These are phyloP conservation scores for Orbicella faveolata DNA, from an alignment of 64 coral and sea anemone genomes.

Conservation along the genomic window DNA sequence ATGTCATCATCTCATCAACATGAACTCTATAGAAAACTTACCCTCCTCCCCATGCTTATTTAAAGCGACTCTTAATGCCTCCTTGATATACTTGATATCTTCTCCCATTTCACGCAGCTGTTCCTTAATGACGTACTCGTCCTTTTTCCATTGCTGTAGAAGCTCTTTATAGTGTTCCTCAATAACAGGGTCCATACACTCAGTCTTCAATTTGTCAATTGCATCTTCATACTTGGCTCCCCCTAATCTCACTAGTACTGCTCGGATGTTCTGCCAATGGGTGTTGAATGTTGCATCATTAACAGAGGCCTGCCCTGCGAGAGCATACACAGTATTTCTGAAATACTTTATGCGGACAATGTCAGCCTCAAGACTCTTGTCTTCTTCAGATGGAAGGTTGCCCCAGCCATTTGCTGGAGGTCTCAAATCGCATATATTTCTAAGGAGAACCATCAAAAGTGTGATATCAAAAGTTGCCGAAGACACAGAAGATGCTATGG, in stretches of 20 bases:
- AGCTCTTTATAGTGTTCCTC: conserved; percentile 42
- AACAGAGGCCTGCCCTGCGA: neutral
- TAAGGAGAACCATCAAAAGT: conserved; percentile 22
- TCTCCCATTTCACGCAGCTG: neutral
- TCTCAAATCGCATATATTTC: conserved; percentile 31
- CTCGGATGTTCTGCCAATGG: conserved; percentile 26
- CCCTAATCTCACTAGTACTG: conserved; percentile 35
- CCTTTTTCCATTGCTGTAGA: neutral
- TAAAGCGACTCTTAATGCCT: too few relatives aligned
- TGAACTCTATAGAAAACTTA: too few relatives aligned
- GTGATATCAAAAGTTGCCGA: conserved; percentile 50
- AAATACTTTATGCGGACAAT: conserved; percentile 32
- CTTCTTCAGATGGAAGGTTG: conserved; percentile 11
- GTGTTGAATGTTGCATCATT: conserved; percentile 27
- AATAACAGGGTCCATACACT: conserved; percentile 41
- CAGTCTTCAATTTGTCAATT: conserved; percentile 33
- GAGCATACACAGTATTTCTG: conserved; percentile 29
- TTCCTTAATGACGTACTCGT: neutral
- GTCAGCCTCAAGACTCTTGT: conserved; percentile 8
- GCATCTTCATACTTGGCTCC: conserved; percentile 10
- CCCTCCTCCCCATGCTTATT: too few relatives aligned
- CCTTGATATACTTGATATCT: too few relatives aligned
- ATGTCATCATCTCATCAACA: too few relatives aligned
- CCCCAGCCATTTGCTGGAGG: conserved; percentile 23
- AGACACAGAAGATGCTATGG: conserved; percentile 20